Base-by-base conservation (phyloP, 2,113 vertebrate species). In the Camelus bactrianus region DNA sequence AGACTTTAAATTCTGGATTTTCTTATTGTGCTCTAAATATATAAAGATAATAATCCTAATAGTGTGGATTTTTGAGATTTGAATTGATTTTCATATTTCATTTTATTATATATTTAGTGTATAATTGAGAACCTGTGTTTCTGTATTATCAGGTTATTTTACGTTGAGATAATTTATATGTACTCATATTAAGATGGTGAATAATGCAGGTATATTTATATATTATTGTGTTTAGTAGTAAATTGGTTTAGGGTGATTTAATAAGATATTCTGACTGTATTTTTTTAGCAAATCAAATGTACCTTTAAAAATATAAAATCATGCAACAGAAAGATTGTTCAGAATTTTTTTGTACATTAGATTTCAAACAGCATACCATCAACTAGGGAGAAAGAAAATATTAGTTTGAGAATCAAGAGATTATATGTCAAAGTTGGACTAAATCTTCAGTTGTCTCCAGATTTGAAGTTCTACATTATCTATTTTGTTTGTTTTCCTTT, bases 1-100 rank as follows among this genome's bases (percentile, higher is more conserved):
- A 93, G 96, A 91, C 87, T 97, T 98, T 97, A 84, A 92, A 69
- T 97, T 67, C 3, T 52, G 4, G 2, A 81, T 89, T 64, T 75
- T 69, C 35, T 91, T 64, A 26, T 22, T 64, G 12, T 0, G 28
- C 35, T 77, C 20, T 1, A 93, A 67, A n/a, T 35, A 62, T 77
- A 3, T 76, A 81, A 93, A 80, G 19, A 93, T 88, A 94, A 46
- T 72, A 81, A 90, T 81, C 75, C 32, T 85, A 35, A 58, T 76
- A 89, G 8, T 19, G 2, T 72, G 19, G 26, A 64, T 64, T 95
- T 94, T 87, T 79, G 35, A 95, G 10, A 19, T 56, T 95, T 95
- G 48, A 72, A 6, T 92, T 96, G 64, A 38, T 94, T 94, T 94
- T 72, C 26, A 54, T 93, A 70, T 84, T 81, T 58, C n/a, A 83